Evolutionary conservation across 2,888 invertebrate genomes (phyloP).

Genomic region (Hanleya hanleyi): DNA sequence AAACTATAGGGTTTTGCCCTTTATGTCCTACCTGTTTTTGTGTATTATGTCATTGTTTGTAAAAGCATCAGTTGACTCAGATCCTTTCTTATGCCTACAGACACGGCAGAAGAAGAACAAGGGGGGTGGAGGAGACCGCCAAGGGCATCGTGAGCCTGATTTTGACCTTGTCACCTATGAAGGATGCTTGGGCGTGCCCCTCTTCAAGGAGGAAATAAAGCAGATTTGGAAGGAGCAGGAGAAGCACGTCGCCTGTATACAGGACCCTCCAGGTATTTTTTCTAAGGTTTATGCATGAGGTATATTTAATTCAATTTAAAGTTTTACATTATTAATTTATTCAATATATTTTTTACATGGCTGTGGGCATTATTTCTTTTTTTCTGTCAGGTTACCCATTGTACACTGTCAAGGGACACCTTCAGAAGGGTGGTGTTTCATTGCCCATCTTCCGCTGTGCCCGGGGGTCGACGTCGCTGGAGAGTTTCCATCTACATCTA

Average conservation of each 20-base stretch:
- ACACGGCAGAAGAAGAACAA: slow-evolving; percentile 39
- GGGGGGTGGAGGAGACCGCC: slow-evolving; percentile 33
- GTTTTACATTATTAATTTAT: too few relatives aligned
- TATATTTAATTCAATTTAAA: too few relatives aligned
- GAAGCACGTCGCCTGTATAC: slow-evolving; percentile 18
- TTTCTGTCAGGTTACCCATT: too few relatives aligned
- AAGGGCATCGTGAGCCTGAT: slow-evolving; percentile 29
- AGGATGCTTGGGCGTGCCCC: slow-evolving; percentile 36
- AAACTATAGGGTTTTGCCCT: too few relatives aligned
- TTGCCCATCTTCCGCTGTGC: slow-evolving; percentile 46
- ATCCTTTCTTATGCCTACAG: too few relatives aligned
- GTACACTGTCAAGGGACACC: slow-evolving; percentile 37
- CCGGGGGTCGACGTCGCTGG: slow-evolving; percentile 49
- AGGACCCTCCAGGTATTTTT: slow-evolving; percentile 14
- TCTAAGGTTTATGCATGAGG: too few relatives aligned
- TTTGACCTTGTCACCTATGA: background rate
- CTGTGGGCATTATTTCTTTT: too few relatives aligned
- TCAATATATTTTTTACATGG: too few relatives aligned
- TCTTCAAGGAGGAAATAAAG: slow-evolving; percentile 29
- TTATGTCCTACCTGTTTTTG: too few relatives aligned
- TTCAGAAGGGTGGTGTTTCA: slow-evolving; percentile 41
- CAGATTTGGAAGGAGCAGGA: slow-evolving; percentile 24
- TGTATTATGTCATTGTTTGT: too few relatives aligned
- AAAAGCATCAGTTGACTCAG: too few relatives aligned
- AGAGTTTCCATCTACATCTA: slow-evolving; percentile 46